Evolutionary conservation across 1,140 invertebrate genomes (phyloP).

Genomic region (Meloidogyne exigua): DNA sequence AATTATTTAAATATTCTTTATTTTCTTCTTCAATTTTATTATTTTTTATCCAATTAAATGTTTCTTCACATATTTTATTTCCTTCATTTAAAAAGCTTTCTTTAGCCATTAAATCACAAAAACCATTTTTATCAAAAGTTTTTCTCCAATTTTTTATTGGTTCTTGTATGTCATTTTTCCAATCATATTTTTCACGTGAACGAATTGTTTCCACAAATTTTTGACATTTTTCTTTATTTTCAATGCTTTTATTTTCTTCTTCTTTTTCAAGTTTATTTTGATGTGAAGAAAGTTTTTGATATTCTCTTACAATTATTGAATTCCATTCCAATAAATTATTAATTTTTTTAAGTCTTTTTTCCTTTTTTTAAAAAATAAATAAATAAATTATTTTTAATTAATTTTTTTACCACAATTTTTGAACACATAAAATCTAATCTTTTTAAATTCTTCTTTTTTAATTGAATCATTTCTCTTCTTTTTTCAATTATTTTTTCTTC

Average conservation of each 20-base stretch:
- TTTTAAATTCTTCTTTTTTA: not conserved
- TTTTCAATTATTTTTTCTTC: constrained; percentile 1
- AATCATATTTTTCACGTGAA: not conserved
- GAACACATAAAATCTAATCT: not conserved
- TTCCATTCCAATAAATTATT: not conserved
- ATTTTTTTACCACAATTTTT: not conserved
- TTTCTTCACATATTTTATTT: constrained; percentile 2
- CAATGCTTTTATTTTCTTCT: not conserved
- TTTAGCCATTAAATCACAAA: not conserved
- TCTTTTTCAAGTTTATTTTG: not conserved
- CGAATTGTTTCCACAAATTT: not conserved
- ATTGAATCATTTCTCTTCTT: not conserved
- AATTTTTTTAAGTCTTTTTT: not conserved
- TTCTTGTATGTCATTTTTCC: not conserved
- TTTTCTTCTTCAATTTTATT: constrained; percentile 1
- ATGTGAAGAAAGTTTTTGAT: not conserved
- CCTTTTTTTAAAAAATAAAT: not conserved
- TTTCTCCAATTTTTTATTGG: constrained; percentile 5
- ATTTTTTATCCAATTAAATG: not conserved
- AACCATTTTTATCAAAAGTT: constrained; percentile 5
- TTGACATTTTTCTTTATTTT: not conserved
- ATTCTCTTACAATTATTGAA: not conserved
- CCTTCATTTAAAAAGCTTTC: not conserved
- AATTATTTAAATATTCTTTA: constrained; percentile 1
- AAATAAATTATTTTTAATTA: not conserved